Evolutionary conservation across 2,888 invertebrate species (phyloP).

Genomic region (Amphipoea lucens): DNA sequence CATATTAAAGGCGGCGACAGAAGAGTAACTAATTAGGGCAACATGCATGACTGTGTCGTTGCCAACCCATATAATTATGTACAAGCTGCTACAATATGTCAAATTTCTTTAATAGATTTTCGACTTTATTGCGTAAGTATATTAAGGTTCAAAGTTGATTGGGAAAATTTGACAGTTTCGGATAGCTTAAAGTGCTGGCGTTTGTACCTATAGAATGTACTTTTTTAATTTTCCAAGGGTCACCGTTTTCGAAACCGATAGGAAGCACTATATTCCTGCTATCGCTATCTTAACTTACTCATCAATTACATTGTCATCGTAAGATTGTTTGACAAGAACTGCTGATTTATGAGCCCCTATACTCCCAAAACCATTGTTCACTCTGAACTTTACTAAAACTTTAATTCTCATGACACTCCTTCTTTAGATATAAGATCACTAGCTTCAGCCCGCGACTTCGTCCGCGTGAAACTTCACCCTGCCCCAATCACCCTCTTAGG

Average conservation of each 20-base stretch:
- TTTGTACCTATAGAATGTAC: not conserved
- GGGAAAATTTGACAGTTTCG: no score
- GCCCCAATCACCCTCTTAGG: no score
- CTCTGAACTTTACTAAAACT: slow-evolving; percentile 16
- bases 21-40: slow-evolving; percentile 28
- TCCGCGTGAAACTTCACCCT: no score
- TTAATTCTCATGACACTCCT: slow-evolving; percentile 24
- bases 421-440: slow-evolving; percentile 23
- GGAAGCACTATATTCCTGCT: not conserved
- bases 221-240: not conserved
- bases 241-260: not conserved
- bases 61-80: not conserved
- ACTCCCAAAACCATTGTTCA: not conserved
- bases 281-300: not conserved
- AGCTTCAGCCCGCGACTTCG: no score
- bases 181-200: no score
- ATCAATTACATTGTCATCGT: no score
- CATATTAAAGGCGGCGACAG: slow-evolving; percentile 16
- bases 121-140: no score
- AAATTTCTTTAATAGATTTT: no score
- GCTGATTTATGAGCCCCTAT: not conserved
- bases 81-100: no score
- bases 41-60: not conserved
- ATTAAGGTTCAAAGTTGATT: no score
- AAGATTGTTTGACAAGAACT: not conserved